Evolutionary conservation across 2,113 vertebrate genomes (phyloP), one percentile per base, ranked within the genome.

Genomic region (Leuciscus idus): DNA sequence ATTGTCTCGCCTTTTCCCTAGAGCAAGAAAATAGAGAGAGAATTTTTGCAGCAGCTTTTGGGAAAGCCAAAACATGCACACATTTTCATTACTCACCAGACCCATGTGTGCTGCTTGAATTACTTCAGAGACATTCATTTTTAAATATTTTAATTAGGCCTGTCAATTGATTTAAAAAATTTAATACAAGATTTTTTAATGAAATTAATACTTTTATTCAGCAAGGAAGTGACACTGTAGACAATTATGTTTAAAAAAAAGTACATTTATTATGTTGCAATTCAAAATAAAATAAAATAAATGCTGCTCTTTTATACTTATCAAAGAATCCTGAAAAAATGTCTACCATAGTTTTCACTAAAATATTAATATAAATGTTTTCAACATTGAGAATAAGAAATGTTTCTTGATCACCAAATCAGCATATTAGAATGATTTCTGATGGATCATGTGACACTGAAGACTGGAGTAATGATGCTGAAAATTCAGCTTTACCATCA

Each of bases 1-100:
- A 80, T 81, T 81, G 84, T 85, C 46, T 85, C 26, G 6, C 39
- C 76, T 78, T 30, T 70, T 72, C 52, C 66, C 77, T 50, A 86
- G 61, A 78, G 74, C 6, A 55, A 36, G 52, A 70, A 68, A 78
- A 85, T 78, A 43, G 84, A 85, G 61, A 68, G 12, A 6, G 52
- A 68, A 39, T 57, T 39, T 55, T 21, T 21, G 5, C 15, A 75
- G 72, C 83, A 78, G 84, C 46, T 79, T 79, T 79, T 57, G 75
- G 75, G 62, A 78, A 68, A 78, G 12, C 48, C 73, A 11, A 50
- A 73, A 75, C 30, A 36, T 57, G 55, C 79, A 74, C 86, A 68
- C 46, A 75, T 79, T 46, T 79, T 12, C 46, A 75, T 84, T 84
- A 77, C 33, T 80, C 33, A 17, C 57, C 33, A 80, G 55, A 72